A percentile compares a stretch with the other conserved stretches of the same genome.
These are phyloP conservation scores for Agonopterix alstromeriana DNA, from an alignment of 2,888 invertebrate species.

Conservation along the genomic window DNA sequence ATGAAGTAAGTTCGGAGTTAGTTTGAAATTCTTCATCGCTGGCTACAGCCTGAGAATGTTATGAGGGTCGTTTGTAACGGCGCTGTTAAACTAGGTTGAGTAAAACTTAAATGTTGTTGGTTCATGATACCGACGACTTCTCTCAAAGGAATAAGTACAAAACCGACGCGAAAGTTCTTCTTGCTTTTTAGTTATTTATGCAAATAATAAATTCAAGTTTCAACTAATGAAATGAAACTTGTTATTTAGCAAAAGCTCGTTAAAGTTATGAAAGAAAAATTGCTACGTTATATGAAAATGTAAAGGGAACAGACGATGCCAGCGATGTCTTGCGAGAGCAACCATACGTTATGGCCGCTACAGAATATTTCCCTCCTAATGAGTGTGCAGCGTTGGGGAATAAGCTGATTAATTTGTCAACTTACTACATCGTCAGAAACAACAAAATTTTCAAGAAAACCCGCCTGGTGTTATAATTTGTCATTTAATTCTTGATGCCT, in stretches of 20 bases:
- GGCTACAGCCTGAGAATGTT: slow-evolving; percentile 31
- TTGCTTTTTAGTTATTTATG: neutral
- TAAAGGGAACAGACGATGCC: slow-evolving; percentile 11
- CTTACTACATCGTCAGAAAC: slow-evolving; percentile 32
- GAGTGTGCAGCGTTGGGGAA: slow-evolving; percentile 53
- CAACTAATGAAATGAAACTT: too few relatives aligned
- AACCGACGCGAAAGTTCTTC: neutral
- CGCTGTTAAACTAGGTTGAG: slow-evolving; percentile 10
- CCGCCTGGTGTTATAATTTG: slow-evolving; percentile 43
- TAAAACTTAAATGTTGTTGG: slow-evolving; percentile 14
- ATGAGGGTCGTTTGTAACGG: slow-evolving; percentile 22
- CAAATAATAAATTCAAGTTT: too few relatives aligned
- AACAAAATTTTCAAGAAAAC: slow-evolving; percentile 41
- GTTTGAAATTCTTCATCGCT: slow-evolving; percentile 48
- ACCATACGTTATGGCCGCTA: slow-evolving; percentile 26
- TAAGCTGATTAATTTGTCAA: slow-evolving; percentile 51
- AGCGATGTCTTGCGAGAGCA: slow-evolving; percentile 22
- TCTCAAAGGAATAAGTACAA: neutral
- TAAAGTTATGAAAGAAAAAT: slow-evolving; percentile 1
- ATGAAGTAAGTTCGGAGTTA: slow-evolving; percentile 48
- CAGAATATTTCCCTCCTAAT: slow-evolving; percentile 46
- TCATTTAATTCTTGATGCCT: slow-evolving; percentile 42
- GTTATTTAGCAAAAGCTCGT: too few relatives aligned
- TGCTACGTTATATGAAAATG: neutral
- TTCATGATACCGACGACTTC: slow-evolving; percentile 2